phyloP scores from a whole-genome alignment of 2,888 invertebrate species.

The Meteorus cinctellus region DNA sequence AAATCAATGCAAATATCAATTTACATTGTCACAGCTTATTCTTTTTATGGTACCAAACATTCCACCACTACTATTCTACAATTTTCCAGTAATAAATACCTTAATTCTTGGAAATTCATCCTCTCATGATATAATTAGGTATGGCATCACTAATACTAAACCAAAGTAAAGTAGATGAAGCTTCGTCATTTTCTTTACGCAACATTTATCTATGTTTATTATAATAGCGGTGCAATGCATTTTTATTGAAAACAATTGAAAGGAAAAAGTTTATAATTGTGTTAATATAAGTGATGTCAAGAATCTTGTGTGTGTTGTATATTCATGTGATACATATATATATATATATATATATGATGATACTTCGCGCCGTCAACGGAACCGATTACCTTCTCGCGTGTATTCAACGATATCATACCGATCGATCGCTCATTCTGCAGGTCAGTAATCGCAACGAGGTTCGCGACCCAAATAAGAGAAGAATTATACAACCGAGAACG shows the following conservation, averaged over 20 bases:
- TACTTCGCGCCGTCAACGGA: conserved; percentile 21
- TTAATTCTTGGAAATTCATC: too few relatives aligned
- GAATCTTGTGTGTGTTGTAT: neutral
- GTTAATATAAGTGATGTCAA: neutral
- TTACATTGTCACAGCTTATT: too few relatives aligned
- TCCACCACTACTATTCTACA: too few relatives aligned
- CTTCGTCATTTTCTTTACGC: too few relatives aligned
- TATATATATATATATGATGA: neutral
- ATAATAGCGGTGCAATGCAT: too few relatives aligned
- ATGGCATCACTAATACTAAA: too few relatives aligned
- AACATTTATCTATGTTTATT: too few relatives aligned
- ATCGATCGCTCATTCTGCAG: conserved; percentile 36
- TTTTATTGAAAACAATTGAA: neutral
- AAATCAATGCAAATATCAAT: too few relatives aligned
- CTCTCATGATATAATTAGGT: too few relatives aligned
- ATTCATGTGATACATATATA: conserved; percentile 6
- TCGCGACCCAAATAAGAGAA: conserved; percentile 26
- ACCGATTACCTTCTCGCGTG: conserved; percentile 38
- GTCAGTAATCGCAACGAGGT: conserved; percentile 28
- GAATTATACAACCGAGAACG: neutral
- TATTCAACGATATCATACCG: conserved; percentile 28
- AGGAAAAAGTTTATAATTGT: neutral
- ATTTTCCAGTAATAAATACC: too few relatives aligned
- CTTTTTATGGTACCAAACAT: too few relatives aligned
- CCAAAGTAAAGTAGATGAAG: too few relatives aligned